These are phyloP conservation scores for Ornithoptera priamus DNA, from an alignment of 2,888 invertebrate species.

Conservation along the genomic window DNA sequence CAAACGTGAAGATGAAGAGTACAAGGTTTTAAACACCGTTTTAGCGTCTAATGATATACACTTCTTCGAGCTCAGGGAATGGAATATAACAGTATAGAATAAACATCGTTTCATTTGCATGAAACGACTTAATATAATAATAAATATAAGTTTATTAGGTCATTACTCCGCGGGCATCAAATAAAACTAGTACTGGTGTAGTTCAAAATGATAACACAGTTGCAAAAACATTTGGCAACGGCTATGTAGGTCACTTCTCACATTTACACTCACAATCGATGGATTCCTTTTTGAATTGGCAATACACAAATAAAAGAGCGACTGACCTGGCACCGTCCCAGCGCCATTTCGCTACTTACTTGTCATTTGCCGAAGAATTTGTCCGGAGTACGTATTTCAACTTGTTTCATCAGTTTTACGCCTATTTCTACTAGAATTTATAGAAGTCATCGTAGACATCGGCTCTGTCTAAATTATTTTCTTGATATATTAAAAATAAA, in stretches of 20 bases:
- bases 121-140: not conserved
- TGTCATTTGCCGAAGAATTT: conserved; percentile 20
- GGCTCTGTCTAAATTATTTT: no score
- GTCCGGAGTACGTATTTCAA: conserved; percentile 9
- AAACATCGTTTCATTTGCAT: not conserved
- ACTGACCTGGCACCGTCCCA: conserved; percentile 24
- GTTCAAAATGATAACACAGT: conserved; percentile 12
- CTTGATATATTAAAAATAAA: no score
- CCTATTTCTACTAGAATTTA: no score
- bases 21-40: no score
- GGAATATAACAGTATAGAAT: no score
- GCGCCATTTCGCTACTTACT: conserved; percentile 17
- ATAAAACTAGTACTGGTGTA: conserved; percentile 3
- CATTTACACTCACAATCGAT: conserved; percentile 24
- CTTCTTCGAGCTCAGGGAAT: no score
- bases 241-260: conserved; percentile 25
- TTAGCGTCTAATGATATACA: no score
- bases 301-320: conserved; percentile 24
- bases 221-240: conserved; percentile 24
- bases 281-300: conserved; percentile 30
- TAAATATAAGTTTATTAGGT: conserved; percentile 11
- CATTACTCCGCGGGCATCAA: not conserved
- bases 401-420: no score
- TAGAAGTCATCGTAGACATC: no score
- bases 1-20: no score